Conservation (phyloP, 2,113 vertebrate species). For the Microtus pennsylvanicus region DNA sequence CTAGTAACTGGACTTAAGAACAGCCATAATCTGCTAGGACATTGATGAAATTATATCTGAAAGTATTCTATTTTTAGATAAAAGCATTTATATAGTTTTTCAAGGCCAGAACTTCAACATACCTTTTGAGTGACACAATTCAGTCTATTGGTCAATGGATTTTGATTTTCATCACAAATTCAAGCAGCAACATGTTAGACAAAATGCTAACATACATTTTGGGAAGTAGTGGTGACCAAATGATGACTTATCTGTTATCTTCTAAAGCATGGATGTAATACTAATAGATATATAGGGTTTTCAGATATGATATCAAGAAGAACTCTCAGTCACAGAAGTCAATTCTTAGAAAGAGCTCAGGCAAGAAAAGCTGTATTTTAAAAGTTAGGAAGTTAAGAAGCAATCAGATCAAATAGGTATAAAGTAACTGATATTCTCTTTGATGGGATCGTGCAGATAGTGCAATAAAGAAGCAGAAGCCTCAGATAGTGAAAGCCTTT, state of each 20-base stretch:
- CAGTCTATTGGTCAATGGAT: background rate
- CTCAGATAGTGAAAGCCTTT: slow-evolving; percentile 53
- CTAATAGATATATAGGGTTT: slow-evolving; percentile 26
- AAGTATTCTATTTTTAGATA: background rate
- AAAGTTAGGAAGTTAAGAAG: slow-evolving; percentile 40
- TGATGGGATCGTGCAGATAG: slow-evolving; percentile 30
- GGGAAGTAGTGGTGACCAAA: background rate
- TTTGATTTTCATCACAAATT: background rate
- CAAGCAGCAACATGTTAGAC: background rate
- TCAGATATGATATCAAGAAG: background rate
- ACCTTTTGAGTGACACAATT: background rate
- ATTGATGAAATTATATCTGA: background rate
- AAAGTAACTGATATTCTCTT: slow-evolving; percentile 58
- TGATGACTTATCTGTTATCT: background rate
- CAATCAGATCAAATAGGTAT: slow-evolving; percentile 32
- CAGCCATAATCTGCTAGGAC: background rate
- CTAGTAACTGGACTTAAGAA: background rate
- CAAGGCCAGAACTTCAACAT: background rate
- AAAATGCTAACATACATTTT: background rate
- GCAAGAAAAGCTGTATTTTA: background rate
- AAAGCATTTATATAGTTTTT: background rate
- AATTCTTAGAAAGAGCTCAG: slow-evolving; percentile 34
- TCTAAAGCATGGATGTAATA: background rate
- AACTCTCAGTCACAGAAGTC: background rate
- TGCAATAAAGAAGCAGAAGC: slow-evolving; percentile 1